Evolutionary conservation across 1,140 invertebrate species (phyloP).

Genomic region (Ips typographus): DNA sequence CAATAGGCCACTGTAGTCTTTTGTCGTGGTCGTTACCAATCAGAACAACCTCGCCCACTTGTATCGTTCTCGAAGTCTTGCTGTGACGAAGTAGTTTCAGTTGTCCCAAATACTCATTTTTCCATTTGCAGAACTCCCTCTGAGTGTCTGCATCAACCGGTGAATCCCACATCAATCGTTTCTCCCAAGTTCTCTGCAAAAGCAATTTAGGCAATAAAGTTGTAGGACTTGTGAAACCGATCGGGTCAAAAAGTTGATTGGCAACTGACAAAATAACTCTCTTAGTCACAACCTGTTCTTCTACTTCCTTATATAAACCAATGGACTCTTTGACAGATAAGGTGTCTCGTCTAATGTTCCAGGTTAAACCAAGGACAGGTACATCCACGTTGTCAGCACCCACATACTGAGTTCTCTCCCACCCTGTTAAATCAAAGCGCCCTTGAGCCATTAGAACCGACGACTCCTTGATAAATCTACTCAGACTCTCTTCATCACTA

Average conservation of each 20-base stretch:
- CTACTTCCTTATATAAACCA: too few relatives aligned
- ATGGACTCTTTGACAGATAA: not conserved
- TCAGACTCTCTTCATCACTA: not conserved
- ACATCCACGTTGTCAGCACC: not conserved
- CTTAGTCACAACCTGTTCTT: not conserved
- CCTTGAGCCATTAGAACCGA: slow-evolving; percentile 17
- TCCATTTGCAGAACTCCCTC: slow-evolving; percentile 23
- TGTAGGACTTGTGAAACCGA: not conserved
- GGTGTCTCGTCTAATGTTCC: slow-evolving; percentile 9
- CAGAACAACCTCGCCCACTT: too few relatives aligned
- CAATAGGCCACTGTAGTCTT: slow-evolving; percentile 27
- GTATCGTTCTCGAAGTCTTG: not conserved
- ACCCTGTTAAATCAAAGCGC: slow-evolving; percentile 33
- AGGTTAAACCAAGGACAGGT: slow-evolving; percentile 22
- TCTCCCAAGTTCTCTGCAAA: slow-evolving; percentile 21
- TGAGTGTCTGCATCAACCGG: slow-evolving; percentile 15
- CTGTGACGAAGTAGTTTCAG: not conserved
- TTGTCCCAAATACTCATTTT: slow-evolving; percentile 23
- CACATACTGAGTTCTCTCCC: slow-evolving; percentile 16
- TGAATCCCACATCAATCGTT: slow-evolving; percentile 23
- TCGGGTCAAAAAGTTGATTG: slow-evolving; percentile 18
- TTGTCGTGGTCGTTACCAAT: too few relatives aligned
- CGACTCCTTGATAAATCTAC: slow-evolving; percentile 23
- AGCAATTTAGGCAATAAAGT: slow-evolving; percentile 13
- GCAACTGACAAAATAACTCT: slow-evolving; percentile 16